Base-by-base conservation (phyloP, 64 coral and sea anemone genomes). In the Actinia equina region DNA sequence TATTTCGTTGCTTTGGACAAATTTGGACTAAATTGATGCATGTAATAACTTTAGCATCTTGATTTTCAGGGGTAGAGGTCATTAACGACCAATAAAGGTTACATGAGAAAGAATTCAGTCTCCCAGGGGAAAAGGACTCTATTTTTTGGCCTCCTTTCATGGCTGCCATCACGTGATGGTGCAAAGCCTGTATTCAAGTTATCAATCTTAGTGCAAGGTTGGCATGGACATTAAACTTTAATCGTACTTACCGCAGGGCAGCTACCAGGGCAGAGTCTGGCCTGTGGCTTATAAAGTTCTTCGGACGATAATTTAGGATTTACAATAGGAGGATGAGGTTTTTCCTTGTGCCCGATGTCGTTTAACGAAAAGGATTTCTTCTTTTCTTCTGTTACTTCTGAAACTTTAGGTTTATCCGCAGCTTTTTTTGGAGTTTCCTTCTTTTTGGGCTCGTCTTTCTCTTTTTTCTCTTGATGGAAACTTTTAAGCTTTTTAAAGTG, bases 211-310 rank as follows among this genome's bases (percentile, higher is more conserved):
- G 18, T 60, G 59, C 59, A 19, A 60, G 59, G 59, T 60, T 60
- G 5, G 46, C 46, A 6, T 60, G 59, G 15, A 18, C 18, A 5
- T 3, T 4, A 60, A 60, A 62, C 37, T 69, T 59, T 10, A 14
- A 41, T 74, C 69, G 14, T 15, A 8, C 69, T 44, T 77, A 97
- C 94, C 94, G 44, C 22, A 25, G 94, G 94, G 85, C 94, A 97
- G 17, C 85, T 88, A 20, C 77, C 88, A 44, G 74, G 56, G 12
- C 94, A 97, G 17, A 85, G 46, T 10, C 94, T 89, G 13, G 55
- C 7, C 70, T 97, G 94, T 15, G 91, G 91, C 46, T 87, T 86
- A 42, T 92, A 92, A 57, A 92, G 79, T 81, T 85, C 86, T 43
- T 84, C 43, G 17, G 83, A 85, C 59, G 49, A 85, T 13, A 85